Evolutionary conservation across 2,113 vertebrate genomes (phyloP).

Genomic region (Cricetomys ansorgei): DNA sequence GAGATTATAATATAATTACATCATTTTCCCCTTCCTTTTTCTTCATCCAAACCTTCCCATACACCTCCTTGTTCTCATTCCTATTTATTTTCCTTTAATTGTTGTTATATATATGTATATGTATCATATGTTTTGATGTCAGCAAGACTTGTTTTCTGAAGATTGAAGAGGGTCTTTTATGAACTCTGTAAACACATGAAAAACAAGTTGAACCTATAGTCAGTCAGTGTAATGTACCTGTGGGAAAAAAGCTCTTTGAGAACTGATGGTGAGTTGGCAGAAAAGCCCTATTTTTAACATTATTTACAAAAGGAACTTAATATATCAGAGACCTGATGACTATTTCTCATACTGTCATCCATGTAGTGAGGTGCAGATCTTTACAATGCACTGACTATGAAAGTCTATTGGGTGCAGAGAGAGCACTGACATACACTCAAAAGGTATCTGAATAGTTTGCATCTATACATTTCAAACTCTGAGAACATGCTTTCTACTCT

Average conservation of each 20-base stretch:
- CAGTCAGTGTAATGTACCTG: not conserved
- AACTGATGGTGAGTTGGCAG: not conserved
- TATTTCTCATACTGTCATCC: not conserved
- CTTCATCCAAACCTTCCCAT: not conserved
- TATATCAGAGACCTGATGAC: not conserved
- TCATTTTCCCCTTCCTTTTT: not conserved
- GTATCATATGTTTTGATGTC: not conserved
- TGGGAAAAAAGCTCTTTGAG: not conserved
- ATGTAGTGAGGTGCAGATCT: not conserved
- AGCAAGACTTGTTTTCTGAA: not conserved
- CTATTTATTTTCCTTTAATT: not conserved
- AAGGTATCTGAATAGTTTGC: not conserved
- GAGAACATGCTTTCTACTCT: slow-evolving; percentile 3
- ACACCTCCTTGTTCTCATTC: not conserved
- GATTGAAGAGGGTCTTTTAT: not conserved
- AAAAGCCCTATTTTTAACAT: not conserved
- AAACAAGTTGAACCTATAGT: not conserved
- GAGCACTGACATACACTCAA: not conserved
- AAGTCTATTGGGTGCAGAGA: not conserved
- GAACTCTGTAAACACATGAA: not conserved
- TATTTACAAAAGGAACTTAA: not conserved
- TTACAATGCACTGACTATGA: not conserved
- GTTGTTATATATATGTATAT: not conserved
- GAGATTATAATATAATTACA: not conserved
- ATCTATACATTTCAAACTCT: not conserved